Evolutionary conservation across 2,113 vertebrate species (phyloP).

Genomic region (Columbina picui): DNA sequence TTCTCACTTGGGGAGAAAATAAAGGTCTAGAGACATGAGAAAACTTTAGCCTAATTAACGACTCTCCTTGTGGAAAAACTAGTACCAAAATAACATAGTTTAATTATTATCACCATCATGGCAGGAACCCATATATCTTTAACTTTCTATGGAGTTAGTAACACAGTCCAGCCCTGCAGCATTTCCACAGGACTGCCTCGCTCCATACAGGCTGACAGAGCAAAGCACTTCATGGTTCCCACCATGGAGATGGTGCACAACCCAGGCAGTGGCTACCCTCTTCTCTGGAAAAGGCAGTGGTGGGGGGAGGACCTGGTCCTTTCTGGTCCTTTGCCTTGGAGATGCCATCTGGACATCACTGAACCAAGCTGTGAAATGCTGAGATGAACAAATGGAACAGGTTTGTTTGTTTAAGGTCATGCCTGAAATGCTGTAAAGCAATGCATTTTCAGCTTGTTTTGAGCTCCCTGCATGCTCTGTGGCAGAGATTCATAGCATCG

Average conservation of each 20-base stretch:
- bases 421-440: neutral
- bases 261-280: accelerated
- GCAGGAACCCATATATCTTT: neutral
- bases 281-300: neutral
- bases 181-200: neutral
- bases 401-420: neutral
- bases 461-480: neutral
- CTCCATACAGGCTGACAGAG: neutral
- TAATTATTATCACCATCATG: neutral
- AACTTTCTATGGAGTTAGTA: neutral
- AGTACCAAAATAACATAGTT: conserved; percentile 6
- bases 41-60: conserved; percentile 35
- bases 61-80: neutral
- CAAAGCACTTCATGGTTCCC: accelerated
- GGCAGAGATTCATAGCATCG: neutral
- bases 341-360: neutral
- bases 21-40: neutral
- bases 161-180: accelerated
- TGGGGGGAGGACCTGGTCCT: accelerated
- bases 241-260: neutral
- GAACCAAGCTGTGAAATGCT: neutral
- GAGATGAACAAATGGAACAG: neutral
- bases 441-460: neutral
- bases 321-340: neutral
- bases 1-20: conserved; percentile 1